A percentile compares a stretch with the other conserved stretches of the same genome.
phyloP scores from a whole-genome alignment of 2,113 vertebrate genomes.

The Charina bottae region DNA sequence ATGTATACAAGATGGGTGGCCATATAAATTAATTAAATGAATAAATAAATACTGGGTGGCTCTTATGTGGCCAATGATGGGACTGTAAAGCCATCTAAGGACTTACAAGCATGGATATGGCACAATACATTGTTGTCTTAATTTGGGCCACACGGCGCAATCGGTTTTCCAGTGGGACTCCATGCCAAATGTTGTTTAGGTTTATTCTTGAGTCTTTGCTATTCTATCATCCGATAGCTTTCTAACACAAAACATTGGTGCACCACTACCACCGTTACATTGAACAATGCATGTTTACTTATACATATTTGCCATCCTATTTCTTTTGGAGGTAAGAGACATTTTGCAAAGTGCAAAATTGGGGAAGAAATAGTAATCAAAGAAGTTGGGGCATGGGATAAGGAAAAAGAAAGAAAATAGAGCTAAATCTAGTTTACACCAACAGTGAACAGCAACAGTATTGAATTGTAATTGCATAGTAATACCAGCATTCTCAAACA shows the following conservation, averaged over 20 bases:
- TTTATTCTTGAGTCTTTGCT: background rate
- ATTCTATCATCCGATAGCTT: too few species aligned
- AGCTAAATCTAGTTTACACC: background rate
- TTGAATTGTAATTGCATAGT: background rate
- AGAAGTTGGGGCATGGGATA: background rate
- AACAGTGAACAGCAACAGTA: background rate
- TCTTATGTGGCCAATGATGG: background rate
- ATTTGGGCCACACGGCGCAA: background rate
- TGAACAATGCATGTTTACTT: background rate
- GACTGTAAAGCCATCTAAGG: background rate
- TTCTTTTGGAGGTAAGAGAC: too few species aligned
- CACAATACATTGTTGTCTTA: background rate
- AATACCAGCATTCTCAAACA: background rate
- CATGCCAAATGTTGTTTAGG: background rate
- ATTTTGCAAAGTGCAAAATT: background rate
- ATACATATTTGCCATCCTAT: too few species aligned
- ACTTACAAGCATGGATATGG: background rate
- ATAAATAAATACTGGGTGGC: too few species aligned
- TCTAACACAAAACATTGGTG: background rate
- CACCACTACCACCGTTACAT: background rate
- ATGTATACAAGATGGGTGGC: too few species aligned
- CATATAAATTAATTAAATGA: too few species aligned
- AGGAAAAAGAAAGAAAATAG: background rate
- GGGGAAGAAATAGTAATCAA: background rate
- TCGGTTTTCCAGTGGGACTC: background rate